Base-by-base conservation (phyloP, 2,113 vertebrate genomes). In the Hydrochoerus hydrochaeris region DNA sequence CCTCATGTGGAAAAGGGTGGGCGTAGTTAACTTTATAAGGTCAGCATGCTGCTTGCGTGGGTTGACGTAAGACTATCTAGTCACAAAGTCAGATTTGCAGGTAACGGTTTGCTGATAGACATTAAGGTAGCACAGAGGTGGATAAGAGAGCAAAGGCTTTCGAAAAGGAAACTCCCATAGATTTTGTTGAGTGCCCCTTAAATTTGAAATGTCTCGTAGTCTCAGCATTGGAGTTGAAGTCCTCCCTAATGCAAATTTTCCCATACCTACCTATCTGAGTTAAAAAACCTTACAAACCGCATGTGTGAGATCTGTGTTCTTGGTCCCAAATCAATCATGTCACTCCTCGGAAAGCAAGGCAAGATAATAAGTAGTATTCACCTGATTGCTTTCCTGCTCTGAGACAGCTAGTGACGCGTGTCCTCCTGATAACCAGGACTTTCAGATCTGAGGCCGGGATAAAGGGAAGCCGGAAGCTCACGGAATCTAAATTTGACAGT, bases 301-400 rank as follows among this genome's bases (percentile, higher is more conserved):
- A 41, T 95, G 97, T 95, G 96, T 98, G 97, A 98, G 97, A 97
- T 98, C 97, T 98, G 92, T 83, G 90, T 96, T 97, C 96, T 98
- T 97, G 98, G 98, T 98, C 98, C 98, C 98, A 98, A 99, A 99
- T 99, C 98, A 98, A 98, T 99, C 98, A 99, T 98, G 98, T 98
- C 98, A 97, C 96, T 98, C 98, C 98, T 98, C 93, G 92, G 98
- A 98, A 99, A 98, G 98, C 98, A 98, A 98, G 97, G 98, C 98
- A 98, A 99, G 98, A 99, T 99, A 98, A 98, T 99, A 99, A 99
- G 98, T 98, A 98, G 98, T 98, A 97, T 99, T 98, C 99, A 99
- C 98, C 99, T 99, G 99, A 99, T 99, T 99, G 98, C 99, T 98
- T 99, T 98, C 98, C 98, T 99, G 98, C 98, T 98, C 98, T 7